These are phyloP conservation scores for Drosophila punjabiensis DNA, from an alignment of 1,140 invertebrate genomes.

Conservation along the genomic window DNA sequence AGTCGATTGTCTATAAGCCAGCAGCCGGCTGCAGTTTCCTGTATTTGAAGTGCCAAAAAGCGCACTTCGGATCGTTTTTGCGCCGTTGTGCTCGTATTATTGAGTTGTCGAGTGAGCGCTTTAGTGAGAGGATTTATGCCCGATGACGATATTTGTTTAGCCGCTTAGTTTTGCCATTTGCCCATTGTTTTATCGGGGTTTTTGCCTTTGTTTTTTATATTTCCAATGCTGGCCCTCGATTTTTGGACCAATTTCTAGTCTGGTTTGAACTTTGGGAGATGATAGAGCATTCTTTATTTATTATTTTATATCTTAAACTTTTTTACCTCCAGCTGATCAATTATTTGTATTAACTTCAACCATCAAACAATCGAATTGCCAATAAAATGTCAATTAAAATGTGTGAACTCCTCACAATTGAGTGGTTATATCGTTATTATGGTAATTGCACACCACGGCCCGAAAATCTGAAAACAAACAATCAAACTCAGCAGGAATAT, in stretches of 20 bases:
- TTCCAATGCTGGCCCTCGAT: conserved; percentile 21
- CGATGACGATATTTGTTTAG: conserved; percentile 72
- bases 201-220: background rate
- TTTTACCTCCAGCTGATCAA: background rate
- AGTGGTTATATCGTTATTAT: conserved; percentile 48
- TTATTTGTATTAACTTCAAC: background rate
- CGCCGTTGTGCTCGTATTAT: conserved; percentile 45
- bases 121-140: conserved; percentile 75
- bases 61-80: conserved; percentile 56
- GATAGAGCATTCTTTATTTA: too few relatives aligned
- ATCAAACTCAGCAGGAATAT: conserved; percentile 9
- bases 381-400: conserved; percentile 48
- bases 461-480: conserved; percentile 22
- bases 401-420: background rate
- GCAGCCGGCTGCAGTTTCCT: conserved; percentile 53
- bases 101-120: conserved; percentile 65
- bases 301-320: too few relatives aligned
- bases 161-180: conserved; percentile 70
- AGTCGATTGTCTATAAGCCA: too few relatives aligned
- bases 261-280: conserved; percentile 31
- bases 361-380: conserved; percentile 3
- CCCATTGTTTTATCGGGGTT: conserved; percentile 52
- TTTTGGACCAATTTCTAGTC: conserved; percentile 19
- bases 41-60: conserved; percentile 80
- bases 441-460: conserved; percentile 47